Base-by-base conservation (phyloP, 2,113 vertebrate species). In the Corynorhinus townsendii region DNA sequence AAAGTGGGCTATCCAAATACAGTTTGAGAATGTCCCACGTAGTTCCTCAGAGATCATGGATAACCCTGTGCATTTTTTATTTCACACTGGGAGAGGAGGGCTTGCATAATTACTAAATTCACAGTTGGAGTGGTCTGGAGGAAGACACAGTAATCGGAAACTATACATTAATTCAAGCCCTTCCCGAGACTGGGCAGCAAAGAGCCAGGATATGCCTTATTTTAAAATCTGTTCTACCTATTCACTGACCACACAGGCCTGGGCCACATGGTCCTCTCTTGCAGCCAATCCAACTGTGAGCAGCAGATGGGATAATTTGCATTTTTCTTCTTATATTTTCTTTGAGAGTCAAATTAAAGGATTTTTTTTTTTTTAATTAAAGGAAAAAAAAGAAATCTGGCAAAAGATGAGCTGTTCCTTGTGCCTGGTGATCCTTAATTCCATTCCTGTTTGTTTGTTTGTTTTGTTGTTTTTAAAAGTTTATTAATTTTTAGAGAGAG, bases 221-320 rank as follows among this genome's bases (percentile, higher is more conserved):
- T 96, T 79, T 75, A 95, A 91, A 90, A 91, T 95, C 96, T 64
- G 77, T 95, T 89, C 91, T 84, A 95, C 94, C 93, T 91, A 93
- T 90, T 97, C 96, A 92, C 66, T 87, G 96, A 82, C 95, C 96
- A 85, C 84, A 77, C 95, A 22, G 89, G 80, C 89, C 96, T 59
- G 84, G 89, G 95, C 93, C 97, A 96, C 97, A 96, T 96, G 97
- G 94, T 68, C 84, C 68, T 28, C 59, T 7, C 86, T 76, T 22
- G 91, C 95, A 97, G 95, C 97, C 96, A 96, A 93, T 96, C 94
- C 94, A 96, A 95, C 93, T 95, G 96, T 88, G 93, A 93, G 97
- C 93, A 95, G 92, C 96, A 97, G 96, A 97, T 97, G 96, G 97
- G 95, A 40, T 82, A 62, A 97, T 97, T 97, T 97, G 97, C 97